A percentile compares a stretch with the other conserved stretches of the same genome.
Conservation (phyloP, 2,888 invertebrate species). For the Drosophila mayaguana region DNA sequence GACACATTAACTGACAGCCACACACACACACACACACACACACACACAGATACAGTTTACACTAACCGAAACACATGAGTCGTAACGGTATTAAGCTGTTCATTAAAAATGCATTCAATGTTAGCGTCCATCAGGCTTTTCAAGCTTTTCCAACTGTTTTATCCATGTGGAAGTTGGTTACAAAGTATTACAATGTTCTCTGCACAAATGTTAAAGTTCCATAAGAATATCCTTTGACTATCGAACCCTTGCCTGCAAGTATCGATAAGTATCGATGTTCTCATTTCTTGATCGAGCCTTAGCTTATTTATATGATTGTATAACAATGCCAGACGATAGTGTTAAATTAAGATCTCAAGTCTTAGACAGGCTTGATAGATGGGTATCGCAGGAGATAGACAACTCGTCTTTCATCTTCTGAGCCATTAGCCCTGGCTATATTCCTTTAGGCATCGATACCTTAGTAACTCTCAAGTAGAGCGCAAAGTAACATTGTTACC, state of each 20-base stretch:
- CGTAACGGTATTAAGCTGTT: slow-evolving; percentile 3
- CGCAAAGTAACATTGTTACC: background rate
- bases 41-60: slow-evolving; percentile 24
- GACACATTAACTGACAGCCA: slow-evolving; percentile 69
- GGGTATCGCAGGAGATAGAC: background rate
- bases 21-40: slow-evolving; percentile 12
- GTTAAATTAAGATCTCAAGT: no score
- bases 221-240: no score
- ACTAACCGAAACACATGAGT: slow-evolving; percentile 13
- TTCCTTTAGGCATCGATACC: background rate
- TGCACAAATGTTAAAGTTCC: no score
- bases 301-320: no score
- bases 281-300: no score
- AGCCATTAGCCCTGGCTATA: background rate
- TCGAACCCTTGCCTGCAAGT: no score
- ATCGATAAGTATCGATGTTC: slow-evolving; percentile 18
- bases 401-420: background rate
- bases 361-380: background rate
- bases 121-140: no score
- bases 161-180: background rate
- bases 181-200: background rate
- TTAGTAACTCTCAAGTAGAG: background rate
- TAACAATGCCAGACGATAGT: no score
- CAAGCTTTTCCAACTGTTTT: background rate
- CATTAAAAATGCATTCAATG: slow-evolving; percentile 4